Conservation (phyloP, 2,113 vertebrate genomes). For the Crotophaga sulcirostris region DNA sequence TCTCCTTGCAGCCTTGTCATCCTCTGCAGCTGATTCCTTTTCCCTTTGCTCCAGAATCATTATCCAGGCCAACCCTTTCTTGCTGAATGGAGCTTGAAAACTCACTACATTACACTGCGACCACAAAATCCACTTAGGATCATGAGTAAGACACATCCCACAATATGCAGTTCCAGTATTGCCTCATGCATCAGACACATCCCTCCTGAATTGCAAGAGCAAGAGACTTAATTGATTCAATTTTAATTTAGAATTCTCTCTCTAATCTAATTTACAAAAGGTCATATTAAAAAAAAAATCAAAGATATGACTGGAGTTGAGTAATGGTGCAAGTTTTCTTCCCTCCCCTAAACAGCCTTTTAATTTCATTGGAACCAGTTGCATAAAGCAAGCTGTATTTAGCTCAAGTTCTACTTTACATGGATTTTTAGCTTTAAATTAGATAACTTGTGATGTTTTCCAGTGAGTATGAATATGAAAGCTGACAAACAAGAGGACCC, state of each 20-base stretch:
- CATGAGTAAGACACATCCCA: not conserved
- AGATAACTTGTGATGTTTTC: not conserved
- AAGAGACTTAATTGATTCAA: not conserved
- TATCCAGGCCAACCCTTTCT: not conserved
- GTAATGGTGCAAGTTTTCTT: not conserved
- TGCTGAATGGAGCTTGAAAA: not conserved
- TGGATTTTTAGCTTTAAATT: not conserved
- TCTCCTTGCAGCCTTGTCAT: not conserved
- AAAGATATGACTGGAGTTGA: not conserved
- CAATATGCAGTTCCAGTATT: not conserved
- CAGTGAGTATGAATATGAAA: not conserved
- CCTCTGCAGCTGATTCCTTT: not conserved
- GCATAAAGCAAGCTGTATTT: not conserved
- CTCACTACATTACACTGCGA: not conserved
- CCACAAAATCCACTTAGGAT: not conserved
- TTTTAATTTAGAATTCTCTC: not conserved
- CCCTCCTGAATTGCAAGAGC: not conserved
- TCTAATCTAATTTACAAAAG: conserved; percentile 3
- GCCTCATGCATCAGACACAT: not conserved
- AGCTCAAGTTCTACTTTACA: not conserved
- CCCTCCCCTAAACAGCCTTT: not conserved
- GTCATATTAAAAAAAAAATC: not conserved
- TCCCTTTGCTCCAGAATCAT: not conserved
- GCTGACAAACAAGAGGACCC: not conserved
- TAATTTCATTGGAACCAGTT: not conserved